Base-by-base conservation (phyloP, 2,113 vertebrate genomes). In the Tupaia tana region DNA sequence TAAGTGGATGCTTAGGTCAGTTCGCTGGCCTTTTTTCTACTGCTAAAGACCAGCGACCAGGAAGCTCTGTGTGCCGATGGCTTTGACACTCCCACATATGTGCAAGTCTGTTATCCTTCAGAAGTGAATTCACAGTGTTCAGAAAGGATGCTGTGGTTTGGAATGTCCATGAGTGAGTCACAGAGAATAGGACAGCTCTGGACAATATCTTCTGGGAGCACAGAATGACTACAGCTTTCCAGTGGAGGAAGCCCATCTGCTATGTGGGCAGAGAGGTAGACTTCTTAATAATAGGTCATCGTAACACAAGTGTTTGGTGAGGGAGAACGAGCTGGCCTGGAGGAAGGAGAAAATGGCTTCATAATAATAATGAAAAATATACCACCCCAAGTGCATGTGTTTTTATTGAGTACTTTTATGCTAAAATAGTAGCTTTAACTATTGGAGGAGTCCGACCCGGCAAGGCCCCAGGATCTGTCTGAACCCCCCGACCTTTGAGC, bases 1-100 rank as follows among this genome's bases (percentile, higher is more conserved):
- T 91, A 58, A 95, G 75, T 59, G 29, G 22, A n/a, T 86, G 87
- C 27, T 88, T 82, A 83, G 91, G 18, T 61, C 78, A 79, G 58
- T 12, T 9, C 31, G 2, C 58, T 81, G 85, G 31, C 16, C 93
- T 56, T 58, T 29, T 74, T 91, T 71, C 73, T 61, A 18, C n/a
- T 93, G 19, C 61, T 59, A 81, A 64, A 25, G 70, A 66, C 27
- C 15, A 24, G 29, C 74, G 91, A 20, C 70, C 4, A 27, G 25
- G 34, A 67, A 34, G 34, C 79, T 78, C n/a, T 43, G 19, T 78
- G 79, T 54, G 14, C 63, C 52, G 12, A 91, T 90, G 75, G 24
- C 52, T 79, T 43, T 88, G 87, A 66, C 12, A 90, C 11, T 59
- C 69, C 86, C 66, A 92, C 78, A 92, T 3, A 14, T 73, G 52